Evolutionary conservation across 2,888 invertebrate genomes (phyloP).

Genomic region (Germaria angustata): DNA sequence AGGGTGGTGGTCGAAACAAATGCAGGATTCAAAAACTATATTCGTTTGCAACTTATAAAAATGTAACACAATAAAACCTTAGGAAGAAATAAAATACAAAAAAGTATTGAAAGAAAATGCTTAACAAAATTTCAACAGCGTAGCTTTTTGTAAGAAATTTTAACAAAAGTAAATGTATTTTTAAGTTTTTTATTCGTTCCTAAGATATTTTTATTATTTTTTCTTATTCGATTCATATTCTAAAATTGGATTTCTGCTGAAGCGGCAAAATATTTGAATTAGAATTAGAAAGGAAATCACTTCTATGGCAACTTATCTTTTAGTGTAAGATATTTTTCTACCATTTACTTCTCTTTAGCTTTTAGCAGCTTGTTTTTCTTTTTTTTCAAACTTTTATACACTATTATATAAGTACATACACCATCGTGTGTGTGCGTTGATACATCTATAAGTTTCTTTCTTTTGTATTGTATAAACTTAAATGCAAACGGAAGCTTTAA

Average conservation of each 20-base stretch:
- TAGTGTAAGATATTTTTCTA: slow-evolving; percentile 61
- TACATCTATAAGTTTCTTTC: background rate
- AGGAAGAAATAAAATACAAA: slow-evolving; percentile 58
- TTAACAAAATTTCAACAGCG: slow-evolving; percentile 36
- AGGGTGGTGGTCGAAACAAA: slow-evolving; percentile 19
- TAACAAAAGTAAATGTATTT: slow-evolving; percentile 65
- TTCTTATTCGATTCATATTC: slow-evolving; percentile 54
- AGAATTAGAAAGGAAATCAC: slow-evolving; percentile 66
- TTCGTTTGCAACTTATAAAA: slow-evolving; percentile 44
- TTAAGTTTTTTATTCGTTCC: slow-evolving; percentile 27
- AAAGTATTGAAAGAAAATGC: slow-evolving; percentile 38
- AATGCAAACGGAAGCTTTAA: slow-evolving; percentile 60
- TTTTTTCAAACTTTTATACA: slow-evolving; percentile 3
- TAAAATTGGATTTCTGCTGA: slow-evolving; percentile 66
- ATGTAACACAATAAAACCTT: slow-evolving; percentile 61
- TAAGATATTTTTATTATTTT: background rate
- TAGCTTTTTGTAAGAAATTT: slow-evolving; percentile 60
- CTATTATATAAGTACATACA: background rate
- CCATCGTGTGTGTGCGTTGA: background rate
- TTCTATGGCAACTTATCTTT: slow-evolving; percentile 67
- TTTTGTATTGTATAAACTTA: slow-evolving; percentile 40
- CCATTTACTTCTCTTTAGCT: slow-evolving; percentile 59
- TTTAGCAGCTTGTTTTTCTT: slow-evolving; percentile 49
- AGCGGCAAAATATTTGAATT: slow-evolving; percentile 67
- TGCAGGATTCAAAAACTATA: slow-evolving; percentile 22